phyloP scores from a whole-genome alignment of 2,113 vertebrate species.

The Ardeotis arabs region DNA sequence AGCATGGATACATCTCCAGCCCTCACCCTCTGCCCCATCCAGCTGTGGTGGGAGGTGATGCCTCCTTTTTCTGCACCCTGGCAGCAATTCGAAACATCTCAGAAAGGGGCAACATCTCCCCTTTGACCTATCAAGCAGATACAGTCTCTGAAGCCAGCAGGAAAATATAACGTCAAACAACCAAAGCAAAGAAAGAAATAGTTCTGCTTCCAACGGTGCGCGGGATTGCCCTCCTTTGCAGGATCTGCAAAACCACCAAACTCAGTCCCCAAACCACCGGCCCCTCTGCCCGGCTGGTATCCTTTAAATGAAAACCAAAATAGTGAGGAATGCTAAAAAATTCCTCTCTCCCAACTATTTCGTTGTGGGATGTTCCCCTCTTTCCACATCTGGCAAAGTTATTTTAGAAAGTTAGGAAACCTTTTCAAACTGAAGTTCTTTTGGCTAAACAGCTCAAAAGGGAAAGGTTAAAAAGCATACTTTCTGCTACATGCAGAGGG shows the following conservation, averaged over 20 bases:
- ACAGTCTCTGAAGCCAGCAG: not conserved
- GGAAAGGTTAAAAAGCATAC: not conserved
- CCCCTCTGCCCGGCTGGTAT: not conserved
- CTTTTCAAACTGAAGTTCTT: not conserved
- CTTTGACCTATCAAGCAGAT: not conserved
- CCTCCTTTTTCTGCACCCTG: not conserved
- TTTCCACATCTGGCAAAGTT: constrained; percentile 56
- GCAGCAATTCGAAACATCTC: not conserved
- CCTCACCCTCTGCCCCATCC: not conserved
- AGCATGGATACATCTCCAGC: not conserved
- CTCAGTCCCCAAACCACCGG: not conserved
- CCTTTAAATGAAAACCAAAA: not conserved
- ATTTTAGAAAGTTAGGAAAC: constrained; percentile 43
- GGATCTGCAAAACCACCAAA: not conserved
- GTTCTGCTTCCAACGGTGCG: not conserved
- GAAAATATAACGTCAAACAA: constrained; percentile 34
- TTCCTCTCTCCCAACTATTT: constrained; percentile 17
- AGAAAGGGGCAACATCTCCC: not conserved
- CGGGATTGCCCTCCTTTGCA: not conserved
- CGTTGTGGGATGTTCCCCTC: not conserved
- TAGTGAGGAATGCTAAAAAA: constrained; percentile 3
- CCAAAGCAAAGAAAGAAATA: constrained; percentile 39
- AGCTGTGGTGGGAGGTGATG: not conserved
- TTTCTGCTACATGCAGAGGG: not conserved
- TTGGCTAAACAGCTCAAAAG: not conserved